Percentiles rank a stretch among this genome's conserved stretches.
These are phyloP conservation scores for Sesia bembeciformis DNA, from an alignment of 2,888 invertebrate genomes.

Conservation along the genomic window DNA sequence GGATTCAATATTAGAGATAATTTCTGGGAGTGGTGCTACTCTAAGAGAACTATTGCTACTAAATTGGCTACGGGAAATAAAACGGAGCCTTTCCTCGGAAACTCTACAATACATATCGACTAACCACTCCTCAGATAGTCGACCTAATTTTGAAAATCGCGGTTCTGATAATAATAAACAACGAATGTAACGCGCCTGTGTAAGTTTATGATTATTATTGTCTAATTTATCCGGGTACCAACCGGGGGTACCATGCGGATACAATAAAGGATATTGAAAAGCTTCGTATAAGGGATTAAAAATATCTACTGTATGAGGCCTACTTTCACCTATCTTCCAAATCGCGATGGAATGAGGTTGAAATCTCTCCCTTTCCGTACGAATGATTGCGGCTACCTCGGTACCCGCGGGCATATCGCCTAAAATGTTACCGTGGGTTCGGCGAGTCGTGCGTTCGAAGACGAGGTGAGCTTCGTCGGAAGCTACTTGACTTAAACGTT, in stretches of 20 bases:
- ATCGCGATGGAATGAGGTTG: slow-evolving; percentile 5
- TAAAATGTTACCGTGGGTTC: slow-evolving; percentile 6
- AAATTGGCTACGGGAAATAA: not conserved
- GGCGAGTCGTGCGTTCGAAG: slow-evolving; percentile 2
- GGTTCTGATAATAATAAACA: slow-evolving; percentile 3
- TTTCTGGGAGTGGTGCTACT: not conserved
- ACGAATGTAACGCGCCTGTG: slow-evolving; percentile 2
- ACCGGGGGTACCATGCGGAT: slow-evolving; percentile 1
- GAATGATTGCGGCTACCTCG: slow-evolving; percentile 6
- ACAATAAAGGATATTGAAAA: slow-evolving; percentile 3
- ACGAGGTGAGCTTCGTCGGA: not conserved
- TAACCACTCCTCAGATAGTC: slow-evolving; percentile 6
- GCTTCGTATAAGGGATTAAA: slow-evolving; percentile 5
- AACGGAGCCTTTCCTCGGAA: slow-evolving; percentile 4
- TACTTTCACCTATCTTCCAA: slow-evolving; percentile 8
- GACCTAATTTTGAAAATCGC: slow-evolving; percentile 3
- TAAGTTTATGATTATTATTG: slow-evolving; percentile 2
- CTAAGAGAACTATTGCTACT: not conserved
- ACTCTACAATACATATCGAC: slow-evolving; percentile 7
- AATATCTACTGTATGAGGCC: slow-evolving; percentile 5
- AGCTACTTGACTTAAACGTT: not conserved
- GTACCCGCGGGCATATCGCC: slow-evolving; percentile 3
- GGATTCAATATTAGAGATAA: not conserved
- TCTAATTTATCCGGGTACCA: slow-evolving; percentile 2
- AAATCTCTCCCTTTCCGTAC: slow-evolving; percentile 4